phyloP scores from a whole-genome alignment of 2,888 invertebrate species.

The Cremastinae sp. region DNA sequence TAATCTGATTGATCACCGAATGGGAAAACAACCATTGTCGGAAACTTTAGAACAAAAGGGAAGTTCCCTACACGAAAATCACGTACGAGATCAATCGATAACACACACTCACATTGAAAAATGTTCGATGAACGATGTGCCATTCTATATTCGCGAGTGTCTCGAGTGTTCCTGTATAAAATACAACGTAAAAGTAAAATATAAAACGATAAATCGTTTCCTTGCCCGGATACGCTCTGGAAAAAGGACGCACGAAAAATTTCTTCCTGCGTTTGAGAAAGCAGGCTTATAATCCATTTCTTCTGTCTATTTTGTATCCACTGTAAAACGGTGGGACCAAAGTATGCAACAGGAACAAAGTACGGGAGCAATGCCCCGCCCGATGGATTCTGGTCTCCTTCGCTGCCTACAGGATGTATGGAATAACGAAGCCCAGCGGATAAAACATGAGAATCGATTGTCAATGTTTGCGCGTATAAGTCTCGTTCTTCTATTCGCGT shows the following conservation, averaged over 20 bases:
- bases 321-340: constrained; percentile 23
- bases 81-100: background rate
- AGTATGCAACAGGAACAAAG: constrained; percentile 30
- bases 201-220: constrained; percentile 48
- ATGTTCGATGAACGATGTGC: constrained; percentile 27
- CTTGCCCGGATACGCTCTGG: constrained; percentile 37
- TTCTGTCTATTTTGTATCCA: constrained; percentile 10
- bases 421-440: constrained; percentile 75
- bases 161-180: constrained; percentile 36
- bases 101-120: background rate
- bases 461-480: constrained; percentile 35
- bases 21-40: background rate
- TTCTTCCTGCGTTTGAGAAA: constrained; percentile 39
- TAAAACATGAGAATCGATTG: constrained; percentile 73
- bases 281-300: constrained; percentile 15
- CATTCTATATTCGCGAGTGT: constrained; percentile 14
- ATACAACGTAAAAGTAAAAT: constrained; percentile 19
- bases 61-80: background rate
- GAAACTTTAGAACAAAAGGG: constrained; percentile 7
- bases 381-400: constrained; percentile 21
- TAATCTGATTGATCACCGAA: constrained; percentile 29
- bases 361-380: constrained; percentile 36
- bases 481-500: constrained; percentile 40
- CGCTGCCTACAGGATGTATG: constrained; percentile 29
- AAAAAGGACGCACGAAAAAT: constrained; percentile 47